Base-by-base conservation (phyloP, 2,888 invertebrate genomes). In the Tupiocoris notatus region DNA sequence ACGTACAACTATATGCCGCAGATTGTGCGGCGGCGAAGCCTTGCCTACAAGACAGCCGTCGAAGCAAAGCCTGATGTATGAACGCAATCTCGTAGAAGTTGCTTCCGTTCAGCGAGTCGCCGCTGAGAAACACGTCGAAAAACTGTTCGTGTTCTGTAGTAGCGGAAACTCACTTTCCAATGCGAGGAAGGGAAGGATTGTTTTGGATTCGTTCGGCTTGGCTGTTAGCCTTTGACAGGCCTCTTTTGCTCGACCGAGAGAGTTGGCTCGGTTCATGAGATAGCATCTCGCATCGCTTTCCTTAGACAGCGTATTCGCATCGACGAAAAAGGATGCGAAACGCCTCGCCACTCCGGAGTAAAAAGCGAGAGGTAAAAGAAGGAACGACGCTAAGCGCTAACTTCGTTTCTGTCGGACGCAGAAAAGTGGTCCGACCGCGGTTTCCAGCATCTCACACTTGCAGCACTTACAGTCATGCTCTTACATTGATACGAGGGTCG, bases 211-310 rank as follows among this genome's bases (percentile, higher is more conserved):
- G 3, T 39, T 39, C 39, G 39, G 6, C 59, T 58, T 59, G 70
- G 70, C 59, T 70, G 24, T 70, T 70, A 70, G 70, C 59, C 70
- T 70, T 70, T 70, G 70, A 70, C 70, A 70, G 56, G 67, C 67
- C 67, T 59, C 70, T 70, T 58, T 70, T 39, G 39, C 39, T n/a
- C n/a, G n/a, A 7, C 39, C 39, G 70, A 25, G 70, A 59, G 70
- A 70, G 70, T 70, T 70, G 59, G 70, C 70, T 3, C 6, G 39
- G 12, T 7, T 39, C 39, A 39, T 39, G 12, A 39, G 39, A 39
- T 39, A 39, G 39, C 39, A 39, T 39, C 39, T 39, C 39, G 12
- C 39, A 39, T 39, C 39, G 39, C 39, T 39, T 12, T 12, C 39
- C 39, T 39, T 39, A 39, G 39, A 39, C 39, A 39, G 39, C 39